Evolutionary conservation across 2,888 invertebrate genomes (phyloP).

Genomic region (Harmothoe impar): DNA sequence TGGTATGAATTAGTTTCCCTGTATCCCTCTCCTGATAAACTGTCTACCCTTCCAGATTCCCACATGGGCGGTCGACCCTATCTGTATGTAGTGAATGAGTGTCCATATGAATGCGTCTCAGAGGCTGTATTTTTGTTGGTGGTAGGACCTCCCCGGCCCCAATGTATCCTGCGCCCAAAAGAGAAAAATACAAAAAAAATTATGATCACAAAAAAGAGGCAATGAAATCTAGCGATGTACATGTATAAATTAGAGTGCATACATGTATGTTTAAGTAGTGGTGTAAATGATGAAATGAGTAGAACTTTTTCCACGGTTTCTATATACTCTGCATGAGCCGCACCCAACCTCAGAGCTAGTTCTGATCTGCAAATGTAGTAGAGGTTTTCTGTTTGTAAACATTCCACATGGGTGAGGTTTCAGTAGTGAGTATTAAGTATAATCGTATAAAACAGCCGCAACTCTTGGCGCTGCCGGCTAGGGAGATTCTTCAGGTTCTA

Average conservation of each 20-base stretch:
- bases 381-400: slow-evolving; percentile 11
- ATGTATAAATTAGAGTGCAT: background rate
- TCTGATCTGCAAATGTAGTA: background rate
- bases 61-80: background rate
- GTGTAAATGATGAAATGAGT: background rate
- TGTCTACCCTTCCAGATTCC: background rate
- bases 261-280: background rate
- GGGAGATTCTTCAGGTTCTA: background rate
- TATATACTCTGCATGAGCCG: background rate
- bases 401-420: background rate
- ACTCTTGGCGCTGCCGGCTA: background rate
- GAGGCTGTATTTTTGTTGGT: background rate
- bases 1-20: background rate
- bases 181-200: background rate
- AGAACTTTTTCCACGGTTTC: background rate
- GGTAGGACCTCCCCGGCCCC: background rate
- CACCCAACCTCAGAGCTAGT: background rate
- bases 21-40: background rate
- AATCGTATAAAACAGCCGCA: background rate
- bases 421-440: background rate
- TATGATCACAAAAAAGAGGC: background rate
- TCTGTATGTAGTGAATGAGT: background rate
- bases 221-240: background rate
- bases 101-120: background rate
- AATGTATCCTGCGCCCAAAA: background rate